These are phyloP conservation scores for Selene dorsalis DNA, from an alignment of 2,797 vertebrate genomes.

Conservation along the genomic window DNA sequence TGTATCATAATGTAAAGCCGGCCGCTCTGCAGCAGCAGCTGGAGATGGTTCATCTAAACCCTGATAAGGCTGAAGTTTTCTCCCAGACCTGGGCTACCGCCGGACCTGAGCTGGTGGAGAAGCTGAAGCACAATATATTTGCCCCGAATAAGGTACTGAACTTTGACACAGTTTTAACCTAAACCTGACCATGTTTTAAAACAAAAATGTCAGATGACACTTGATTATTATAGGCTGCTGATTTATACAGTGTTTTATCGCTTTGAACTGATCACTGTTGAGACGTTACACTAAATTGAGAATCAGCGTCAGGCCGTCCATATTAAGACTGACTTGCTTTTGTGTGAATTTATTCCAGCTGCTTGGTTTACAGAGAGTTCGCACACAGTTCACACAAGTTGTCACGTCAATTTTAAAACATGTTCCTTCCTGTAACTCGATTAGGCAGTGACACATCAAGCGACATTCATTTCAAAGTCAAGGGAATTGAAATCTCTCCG, in stretches of 20 bases:
- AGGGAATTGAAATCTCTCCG: conserved; percentile 43
- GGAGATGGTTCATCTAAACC: conserved; percentile 85
- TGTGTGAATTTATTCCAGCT: conserved; percentile 20
- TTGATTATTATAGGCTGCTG: background rate
- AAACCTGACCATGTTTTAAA: background rate
- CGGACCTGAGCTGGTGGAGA: conserved; percentile 91
- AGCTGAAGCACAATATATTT: conserved; percentile 90
- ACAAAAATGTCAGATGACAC: background rate
- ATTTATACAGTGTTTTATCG: background rate
- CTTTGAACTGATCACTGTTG: background rate
- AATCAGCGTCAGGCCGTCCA: conserved; percentile 4
- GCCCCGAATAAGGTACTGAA: conserved; percentile 91
- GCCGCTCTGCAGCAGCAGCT: conserved; percentile 90
- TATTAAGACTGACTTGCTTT: conserved; percentile 32
- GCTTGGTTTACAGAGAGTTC: conserved; percentile 18
- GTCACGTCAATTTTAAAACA: conserved; percentile 46
- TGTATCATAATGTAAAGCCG: conserved; percentile 94
- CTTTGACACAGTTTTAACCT: background rate
- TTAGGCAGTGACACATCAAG: conserved; percentile 55
- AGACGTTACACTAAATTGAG: conserved; percentile 8
- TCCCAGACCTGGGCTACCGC: conserved; percentile 86
- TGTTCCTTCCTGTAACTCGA: conserved; percentile 39
- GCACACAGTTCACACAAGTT: conserved; percentile 28
- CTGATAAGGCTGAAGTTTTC: conserved; percentile 91
- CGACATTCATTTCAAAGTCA: conserved; percentile 27